phyloP scores from a whole-genome alignment of 2,797 vertebrate genomes.

The Cichlasoma orientale region DNA sequence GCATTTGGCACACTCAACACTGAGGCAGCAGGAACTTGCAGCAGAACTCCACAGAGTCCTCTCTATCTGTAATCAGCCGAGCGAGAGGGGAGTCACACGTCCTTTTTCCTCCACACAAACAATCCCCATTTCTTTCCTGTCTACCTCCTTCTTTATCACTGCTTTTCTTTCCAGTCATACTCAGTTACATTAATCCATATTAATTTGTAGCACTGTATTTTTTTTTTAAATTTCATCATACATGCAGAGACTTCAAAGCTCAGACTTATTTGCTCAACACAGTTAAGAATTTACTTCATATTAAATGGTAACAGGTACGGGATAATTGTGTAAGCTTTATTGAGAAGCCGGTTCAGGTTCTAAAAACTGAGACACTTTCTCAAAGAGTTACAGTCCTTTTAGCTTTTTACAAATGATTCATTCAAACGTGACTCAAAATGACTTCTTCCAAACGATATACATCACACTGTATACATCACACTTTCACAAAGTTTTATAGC shows the following conservation, averaged over 20 bases:
- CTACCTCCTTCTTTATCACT: slow-evolving; percentile 2
- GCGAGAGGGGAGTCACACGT: slow-evolving; percentile 74
- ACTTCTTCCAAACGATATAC: background rate
- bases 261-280: background rate
- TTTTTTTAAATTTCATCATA: background rate
- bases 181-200: background rate
- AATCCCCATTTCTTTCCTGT: slow-evolving; percentile 32
- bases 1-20: slow-evolving; percentile 75
- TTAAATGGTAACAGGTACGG: background rate
- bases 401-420: background rate
- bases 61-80: slow-evolving; percentile 73
- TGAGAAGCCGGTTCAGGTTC: background rate
- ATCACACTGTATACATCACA: slow-evolving; percentile 1
- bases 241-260: background rate
- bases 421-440: background rate
- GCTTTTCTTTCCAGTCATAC: slow-evolving; percentile 7
- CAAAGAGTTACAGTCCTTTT: background rate
- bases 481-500: too few species aligned
- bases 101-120: slow-evolving; percentile 66
- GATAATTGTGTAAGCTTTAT: background rate
- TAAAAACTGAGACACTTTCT: background rate
- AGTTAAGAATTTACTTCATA: background rate
- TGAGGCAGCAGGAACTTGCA: slow-evolving; percentile 74
- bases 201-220: background rate
- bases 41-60: slow-evolving; percentile 72